Conservation (phyloP, 2,888 invertebrate genomes). For the Pterobdella sp. region DNA sequence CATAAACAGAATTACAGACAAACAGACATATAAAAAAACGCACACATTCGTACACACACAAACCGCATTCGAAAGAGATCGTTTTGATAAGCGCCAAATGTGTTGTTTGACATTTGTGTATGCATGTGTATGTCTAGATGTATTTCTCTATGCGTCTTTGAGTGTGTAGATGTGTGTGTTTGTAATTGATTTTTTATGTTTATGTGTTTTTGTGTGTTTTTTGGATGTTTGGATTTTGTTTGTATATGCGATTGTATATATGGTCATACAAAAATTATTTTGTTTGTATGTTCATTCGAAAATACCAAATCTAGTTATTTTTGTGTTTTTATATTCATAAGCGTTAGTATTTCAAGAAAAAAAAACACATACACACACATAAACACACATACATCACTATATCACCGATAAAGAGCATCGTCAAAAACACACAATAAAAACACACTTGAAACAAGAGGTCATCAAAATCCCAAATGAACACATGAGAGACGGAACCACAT, state of each 20-base stretch:
- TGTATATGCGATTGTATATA: slow-evolving; percentile 6
- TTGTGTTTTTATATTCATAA: not conserved
- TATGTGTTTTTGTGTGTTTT: slow-evolving; percentile 13
- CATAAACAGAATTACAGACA: not conserved
- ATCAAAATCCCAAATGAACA: too few species aligned
- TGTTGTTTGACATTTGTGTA: not conserved
- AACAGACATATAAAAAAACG: not conserved
- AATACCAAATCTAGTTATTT: not conserved
- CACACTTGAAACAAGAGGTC: not conserved
- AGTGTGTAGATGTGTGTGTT: slow-evolving; percentile 4
- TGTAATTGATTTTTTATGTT: not conserved
- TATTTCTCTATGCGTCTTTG: not conserved
- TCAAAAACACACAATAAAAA: not conserved
- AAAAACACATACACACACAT: not conserved
- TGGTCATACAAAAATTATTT: not conserved
- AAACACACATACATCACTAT: not conserved
- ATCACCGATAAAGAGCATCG: not conserved
- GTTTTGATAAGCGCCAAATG: slow-evolving; percentile 13
- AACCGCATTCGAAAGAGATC: not conserved
- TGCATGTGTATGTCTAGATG: not conserved
- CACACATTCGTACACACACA: not conserved
- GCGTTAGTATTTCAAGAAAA: not conserved
- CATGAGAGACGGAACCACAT: not conserved
- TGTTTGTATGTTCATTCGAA: slow-evolving; percentile 3
- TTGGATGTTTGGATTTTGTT: not conserved